Conservation (phyloP, 1,140 invertebrate genomes). For the Papilio machaon region DNA sequence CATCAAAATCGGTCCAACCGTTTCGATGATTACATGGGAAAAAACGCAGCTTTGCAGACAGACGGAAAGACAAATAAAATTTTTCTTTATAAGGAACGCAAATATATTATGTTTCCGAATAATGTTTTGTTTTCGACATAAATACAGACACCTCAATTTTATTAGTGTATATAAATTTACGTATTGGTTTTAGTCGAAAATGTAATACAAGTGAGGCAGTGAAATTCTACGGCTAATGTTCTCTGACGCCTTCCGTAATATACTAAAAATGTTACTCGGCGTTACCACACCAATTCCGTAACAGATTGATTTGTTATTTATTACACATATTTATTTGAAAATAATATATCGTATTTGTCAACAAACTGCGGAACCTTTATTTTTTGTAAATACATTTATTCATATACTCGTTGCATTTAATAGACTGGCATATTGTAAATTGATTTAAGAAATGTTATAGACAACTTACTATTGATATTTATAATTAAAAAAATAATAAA, state of each 20-base stretch:
- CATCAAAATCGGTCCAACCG: no score
- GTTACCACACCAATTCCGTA: slow-evolving; percentile 3
- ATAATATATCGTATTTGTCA: not conserved
- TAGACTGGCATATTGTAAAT: not conserved
- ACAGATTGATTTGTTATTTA: slow-evolving; percentile 29
- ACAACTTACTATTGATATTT: slow-evolving; percentile 28
- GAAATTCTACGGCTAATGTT: slow-evolving; percentile 16
- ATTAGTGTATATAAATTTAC: no score
- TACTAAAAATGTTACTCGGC: not conserved
- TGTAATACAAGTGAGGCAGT: not conserved
- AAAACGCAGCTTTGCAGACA: no score
- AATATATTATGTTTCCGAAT: no score
- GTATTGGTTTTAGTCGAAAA: no score
- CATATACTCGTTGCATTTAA: slow-evolving; percentile 6
- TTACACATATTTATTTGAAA: slow-evolving; percentile 7
- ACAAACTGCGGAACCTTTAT: not conserved
- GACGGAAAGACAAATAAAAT: no score
- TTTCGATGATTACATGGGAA: no score
- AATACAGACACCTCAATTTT: no score
- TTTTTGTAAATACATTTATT: slow-evolving; percentile 29
- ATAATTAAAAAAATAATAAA: slow-evolving; percentile 9
- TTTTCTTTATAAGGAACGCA: no score
- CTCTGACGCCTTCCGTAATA: slow-evolving; percentile 4
- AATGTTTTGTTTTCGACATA: no score
- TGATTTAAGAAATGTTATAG: slow-evolving; percentile 23